Evolutionary conservation across 2,888 invertebrate species (phyloP).

Genomic region (Drosophila formosana): DNA sequence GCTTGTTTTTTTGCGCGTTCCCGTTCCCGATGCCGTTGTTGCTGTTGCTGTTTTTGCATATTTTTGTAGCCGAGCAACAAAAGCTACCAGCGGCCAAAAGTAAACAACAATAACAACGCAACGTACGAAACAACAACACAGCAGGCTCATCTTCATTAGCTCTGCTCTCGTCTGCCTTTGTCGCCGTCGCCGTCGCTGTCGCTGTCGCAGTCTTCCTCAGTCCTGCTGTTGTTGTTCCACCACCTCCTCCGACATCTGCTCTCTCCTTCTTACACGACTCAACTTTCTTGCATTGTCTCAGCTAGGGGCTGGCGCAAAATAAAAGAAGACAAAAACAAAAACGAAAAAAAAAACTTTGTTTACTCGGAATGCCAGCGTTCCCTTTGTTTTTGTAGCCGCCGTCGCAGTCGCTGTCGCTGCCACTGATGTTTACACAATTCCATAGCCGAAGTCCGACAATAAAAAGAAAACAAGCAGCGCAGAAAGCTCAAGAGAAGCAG

Average conservation of each 20-base stretch:
- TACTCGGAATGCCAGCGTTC: conserved; percentile 76
- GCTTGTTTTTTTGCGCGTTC: conserved; percentile 39
- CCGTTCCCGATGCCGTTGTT: conserved; percentile 22
- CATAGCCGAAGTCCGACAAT: conserved; percentile 73
- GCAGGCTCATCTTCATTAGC: conserved; percentile 80
- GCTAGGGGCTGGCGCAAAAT: conserved; percentile 52
- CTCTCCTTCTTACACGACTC: conserved; percentile 39
- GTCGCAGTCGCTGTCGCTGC: conserved; percentile 46
- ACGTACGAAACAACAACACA: conserved; percentile 59
- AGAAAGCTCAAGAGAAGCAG: conserved; percentile 58
- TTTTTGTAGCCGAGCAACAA: conserved; percentile 74
- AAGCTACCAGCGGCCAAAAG: conserved; percentile 68
- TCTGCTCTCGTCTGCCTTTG: conserved; percentile 60
- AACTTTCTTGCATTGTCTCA: conserved; percentile 79
- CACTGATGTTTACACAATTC: conserved; percentile 77
- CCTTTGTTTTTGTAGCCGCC: conserved; percentile 65
- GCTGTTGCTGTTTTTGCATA: conserved; percentile 54
- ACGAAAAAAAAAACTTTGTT: conserved; percentile 67
- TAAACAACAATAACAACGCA: conserved; percentile 61
- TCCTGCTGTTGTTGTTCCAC: not conserved
- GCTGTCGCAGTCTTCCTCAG: not conserved
- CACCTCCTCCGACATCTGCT: conserved; percentile 4
- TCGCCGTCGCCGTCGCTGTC: not conserved
- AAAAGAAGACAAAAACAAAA: conserved; percentile 3
- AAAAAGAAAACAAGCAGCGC: conserved; percentile 61